These are phyloP conservation scores for Leptopilina syphax DNA, from an alignment of 2,888 invertebrate genomes.

Conservation along the genomic window DNA sequence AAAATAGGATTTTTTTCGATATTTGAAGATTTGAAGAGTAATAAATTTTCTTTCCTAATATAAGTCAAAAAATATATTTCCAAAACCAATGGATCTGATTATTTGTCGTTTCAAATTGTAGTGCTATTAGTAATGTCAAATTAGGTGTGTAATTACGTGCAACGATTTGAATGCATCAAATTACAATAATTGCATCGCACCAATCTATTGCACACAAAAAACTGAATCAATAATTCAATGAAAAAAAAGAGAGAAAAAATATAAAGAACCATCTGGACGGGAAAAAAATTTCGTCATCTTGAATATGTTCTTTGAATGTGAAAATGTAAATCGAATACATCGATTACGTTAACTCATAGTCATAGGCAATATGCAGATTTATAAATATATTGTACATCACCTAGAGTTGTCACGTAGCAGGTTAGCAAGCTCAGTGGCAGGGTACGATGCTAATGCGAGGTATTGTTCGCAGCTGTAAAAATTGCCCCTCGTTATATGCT, in stretches of 20 bases:
- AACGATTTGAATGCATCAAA: no score
- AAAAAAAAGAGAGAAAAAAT: neutral
- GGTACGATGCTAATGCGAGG: constrained; percentile 73
- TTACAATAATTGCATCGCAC: no score
- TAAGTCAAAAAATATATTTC: no score
- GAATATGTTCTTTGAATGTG: neutral
- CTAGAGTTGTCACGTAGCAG: constrained; percentile 18
- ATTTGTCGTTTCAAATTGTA: no score
- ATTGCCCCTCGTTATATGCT: constrained; percentile 73
- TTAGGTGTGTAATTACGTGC: neutral
- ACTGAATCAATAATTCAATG: neutral
- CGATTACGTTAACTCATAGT: constrained; percentile 3
- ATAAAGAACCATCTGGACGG: neutral
- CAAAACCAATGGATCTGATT: no score
- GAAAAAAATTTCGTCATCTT: neutral
- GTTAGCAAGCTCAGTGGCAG: constrained; percentile 32
- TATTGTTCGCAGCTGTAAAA: constrained; percentile 74
- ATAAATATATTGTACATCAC: neutral
- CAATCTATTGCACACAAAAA: no score
- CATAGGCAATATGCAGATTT: constrained; percentile 23
- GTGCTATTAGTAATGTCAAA: no score
- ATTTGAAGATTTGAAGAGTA: no score
- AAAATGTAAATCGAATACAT: constrained; percentile 21
- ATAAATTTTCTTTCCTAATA: no score
- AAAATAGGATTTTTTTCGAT: no score